Evolutionary conservation across 2,113 vertebrate species (phyloP).

Genomic region (Engystomops pustulosus): DNA sequence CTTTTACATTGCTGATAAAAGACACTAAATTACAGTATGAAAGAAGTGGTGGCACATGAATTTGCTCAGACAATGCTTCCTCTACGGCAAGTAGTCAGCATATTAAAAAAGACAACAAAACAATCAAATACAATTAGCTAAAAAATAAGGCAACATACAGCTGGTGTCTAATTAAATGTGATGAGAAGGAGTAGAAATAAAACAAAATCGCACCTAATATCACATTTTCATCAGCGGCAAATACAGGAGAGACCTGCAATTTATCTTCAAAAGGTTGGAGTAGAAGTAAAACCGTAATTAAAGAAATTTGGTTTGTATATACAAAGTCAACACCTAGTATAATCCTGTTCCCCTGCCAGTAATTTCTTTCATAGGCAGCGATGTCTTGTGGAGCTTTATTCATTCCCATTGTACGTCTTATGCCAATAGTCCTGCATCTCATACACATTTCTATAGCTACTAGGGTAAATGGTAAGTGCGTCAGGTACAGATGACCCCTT

Average conservation of each 20-base stretch:
- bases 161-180: constrained; percentile 68
- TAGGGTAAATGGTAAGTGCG: not conserved
- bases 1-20: constrained; percentile 67
- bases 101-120: constrained; percentile 61
- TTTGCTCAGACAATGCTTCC: constrained; percentile 68
- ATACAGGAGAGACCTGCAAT: constrained; percentile 18
- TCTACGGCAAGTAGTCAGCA: constrained; percentile 69
- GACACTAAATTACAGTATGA: constrained; percentile 70
- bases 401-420: not conserved
- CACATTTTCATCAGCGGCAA: constrained; percentile 15
- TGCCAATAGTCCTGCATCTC: not conserved
- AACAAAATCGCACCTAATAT: constrained; percentile 46
- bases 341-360: not conserved
- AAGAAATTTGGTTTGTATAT: constrained; percentile 3
- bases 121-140: constrained; percentile 70
- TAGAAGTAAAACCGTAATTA: constrained; percentile 12
- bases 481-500: too few species aligned
- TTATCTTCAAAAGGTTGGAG: constrained; percentile 25
- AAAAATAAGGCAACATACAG: constrained; percentile 66
- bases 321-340: not conserved
- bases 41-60: constrained; percentile 66
- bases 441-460: not conserved
- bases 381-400: not conserved
- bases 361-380: not conserved
- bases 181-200: constrained; percentile 64